Percentiles rank a stretch among this genome's conserved stretches.
Evolutionary conservation across 2,797 vertebrate species (phyloP).

Genomic region (Glyptemys insculpta): DNA sequence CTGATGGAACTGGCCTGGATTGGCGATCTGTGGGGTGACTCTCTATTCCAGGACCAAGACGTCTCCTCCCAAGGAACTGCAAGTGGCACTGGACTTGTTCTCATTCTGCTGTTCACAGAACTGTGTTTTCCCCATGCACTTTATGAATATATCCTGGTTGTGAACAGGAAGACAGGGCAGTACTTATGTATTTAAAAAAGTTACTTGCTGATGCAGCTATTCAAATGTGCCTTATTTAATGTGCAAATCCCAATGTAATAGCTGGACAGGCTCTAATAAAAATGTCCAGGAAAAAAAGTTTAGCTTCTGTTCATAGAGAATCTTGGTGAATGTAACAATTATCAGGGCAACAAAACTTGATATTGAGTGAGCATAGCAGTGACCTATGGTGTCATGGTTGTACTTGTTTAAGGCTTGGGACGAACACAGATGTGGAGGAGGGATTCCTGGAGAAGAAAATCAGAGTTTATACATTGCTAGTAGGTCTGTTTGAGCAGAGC

Average conservation of each 20-base stretch:
- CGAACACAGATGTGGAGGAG: neutral
- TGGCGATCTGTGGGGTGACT: slow-evolving; percentile 11
- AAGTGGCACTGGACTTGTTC: neutral
- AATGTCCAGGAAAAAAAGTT: neutral
- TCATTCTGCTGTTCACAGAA: neutral
- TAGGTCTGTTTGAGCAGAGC: neutral
- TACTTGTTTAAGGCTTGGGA: neutral
- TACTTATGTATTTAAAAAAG: neutral
- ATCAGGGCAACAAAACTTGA: neutral
- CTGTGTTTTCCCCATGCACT: neutral
- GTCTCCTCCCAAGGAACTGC: no score
- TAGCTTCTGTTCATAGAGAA: neutral
- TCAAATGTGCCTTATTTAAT: neutral
- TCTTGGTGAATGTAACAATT: neutral
- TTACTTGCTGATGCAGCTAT: neutral
- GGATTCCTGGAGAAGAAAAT: neutral
- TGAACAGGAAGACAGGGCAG: neutral
- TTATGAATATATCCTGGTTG: neutral
- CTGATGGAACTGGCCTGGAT: neutral
- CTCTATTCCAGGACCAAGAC: neutral
- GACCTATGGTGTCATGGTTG: neutral
- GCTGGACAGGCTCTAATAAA: slow-evolving; percentile 18
- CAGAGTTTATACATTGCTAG: neutral
- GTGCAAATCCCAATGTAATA: neutral
- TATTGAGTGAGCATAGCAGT: neutral